These are phyloP conservation scores for Atrina japonica DNA, from an alignment of 2,888 invertebrate species.

Conservation along the genomic window DNA sequence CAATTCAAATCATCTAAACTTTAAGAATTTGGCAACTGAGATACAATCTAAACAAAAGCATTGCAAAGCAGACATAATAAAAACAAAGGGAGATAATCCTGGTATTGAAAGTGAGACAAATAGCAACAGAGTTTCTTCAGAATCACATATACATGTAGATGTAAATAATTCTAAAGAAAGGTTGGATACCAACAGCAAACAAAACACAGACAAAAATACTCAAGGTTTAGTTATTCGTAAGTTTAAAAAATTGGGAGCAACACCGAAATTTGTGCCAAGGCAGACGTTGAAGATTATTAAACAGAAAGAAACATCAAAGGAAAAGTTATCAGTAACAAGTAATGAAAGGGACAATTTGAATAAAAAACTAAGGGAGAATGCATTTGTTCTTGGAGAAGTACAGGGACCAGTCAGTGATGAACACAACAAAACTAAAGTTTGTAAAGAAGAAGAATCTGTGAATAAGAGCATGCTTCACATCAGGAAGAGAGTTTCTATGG, in stretches of 20 bases:
- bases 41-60: no score
- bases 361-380: conserved; percentile 62
- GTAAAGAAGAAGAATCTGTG: conserved; percentile 60
- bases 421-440: conserved; percentile 28
- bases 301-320: conserved; percentile 6
- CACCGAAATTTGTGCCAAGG: conserved; percentile 71
- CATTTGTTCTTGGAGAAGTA: conserved; percentile 61
- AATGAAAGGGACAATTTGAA: conserved; percentile 37
- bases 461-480: conserved; percentile 64
- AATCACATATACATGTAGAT: conserved; percentile 39
- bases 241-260: conserved; percentile 49
- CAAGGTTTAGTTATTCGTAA: conserved; percentile 54
- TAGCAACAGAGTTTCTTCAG: conserved; percentile 43
- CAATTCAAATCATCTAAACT: no score
- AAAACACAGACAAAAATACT: conserved; percentile 19
- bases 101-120: neutral
- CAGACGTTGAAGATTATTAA: conserved; percentile 56
- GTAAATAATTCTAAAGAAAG: conserved; percentile 12
- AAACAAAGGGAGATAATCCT: no score
- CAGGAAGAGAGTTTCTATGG: conserved; percentile 65
- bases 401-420: conserved; percentile 61
- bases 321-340: neutral
- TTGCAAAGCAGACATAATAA: no score
- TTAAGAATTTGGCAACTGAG: no score
- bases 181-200: conserved; percentile 1